Percentiles rank a stretch among this genome's conserved stretches.
phyloP scores from a whole-genome alignment of 2,888 invertebrate species.

The Zhengitettix transpicula region DNA sequence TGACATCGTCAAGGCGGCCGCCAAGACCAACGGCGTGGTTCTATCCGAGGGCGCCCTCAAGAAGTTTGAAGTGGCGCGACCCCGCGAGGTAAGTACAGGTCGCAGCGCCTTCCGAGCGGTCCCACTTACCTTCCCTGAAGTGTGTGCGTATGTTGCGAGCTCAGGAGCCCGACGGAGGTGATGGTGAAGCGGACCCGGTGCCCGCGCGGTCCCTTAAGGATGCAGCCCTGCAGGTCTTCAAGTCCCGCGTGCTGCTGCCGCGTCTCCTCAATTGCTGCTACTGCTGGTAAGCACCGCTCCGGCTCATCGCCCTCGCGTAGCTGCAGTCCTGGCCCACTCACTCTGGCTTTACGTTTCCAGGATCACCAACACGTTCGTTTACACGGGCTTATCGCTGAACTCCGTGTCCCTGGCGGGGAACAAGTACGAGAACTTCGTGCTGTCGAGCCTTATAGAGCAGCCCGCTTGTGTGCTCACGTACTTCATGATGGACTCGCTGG shows the following conservation, averaged over 20 bases:
- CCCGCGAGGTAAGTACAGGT: too few species aligned
- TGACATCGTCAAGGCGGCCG: conserved; percentile 35
- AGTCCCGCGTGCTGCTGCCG: conserved; percentile 6
- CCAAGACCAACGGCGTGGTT: conserved; percentile 28
- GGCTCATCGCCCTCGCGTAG: too few species aligned
- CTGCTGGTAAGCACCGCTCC: conserved; percentile 9
- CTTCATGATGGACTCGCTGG: conserved; percentile 42
- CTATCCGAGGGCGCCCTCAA: conserved; percentile 20
- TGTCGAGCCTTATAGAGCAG: conserved; percentile 49
- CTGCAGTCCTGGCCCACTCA: too few species aligned
- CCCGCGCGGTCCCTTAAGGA: conserved; percentile 15
- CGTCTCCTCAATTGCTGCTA: conserved; percentile 10
- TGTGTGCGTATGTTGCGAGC: too few species aligned
- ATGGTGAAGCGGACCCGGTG: conserved; percentile 9
- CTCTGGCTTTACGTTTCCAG: conserved; percentile 12
- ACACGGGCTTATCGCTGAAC: conserved; percentile 64
- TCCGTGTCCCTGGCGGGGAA: conserved; percentile 58
- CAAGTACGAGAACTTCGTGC: conserved; percentile 58
- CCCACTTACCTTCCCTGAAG: too few species aligned
- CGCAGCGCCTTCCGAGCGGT: too few species aligned
- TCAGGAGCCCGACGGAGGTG: neutral
- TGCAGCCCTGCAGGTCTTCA: conserved; percentile 5
- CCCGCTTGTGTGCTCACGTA: conserved; percentile 52
- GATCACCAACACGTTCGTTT: conserved; percentile 59
- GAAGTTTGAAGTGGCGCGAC: neutral